Percentiles rank a stretch among this genome's conserved stretches.
Conservation (phyloP, 2,888 invertebrate species). For the Himalopsyche kuldschensis region DNA sequence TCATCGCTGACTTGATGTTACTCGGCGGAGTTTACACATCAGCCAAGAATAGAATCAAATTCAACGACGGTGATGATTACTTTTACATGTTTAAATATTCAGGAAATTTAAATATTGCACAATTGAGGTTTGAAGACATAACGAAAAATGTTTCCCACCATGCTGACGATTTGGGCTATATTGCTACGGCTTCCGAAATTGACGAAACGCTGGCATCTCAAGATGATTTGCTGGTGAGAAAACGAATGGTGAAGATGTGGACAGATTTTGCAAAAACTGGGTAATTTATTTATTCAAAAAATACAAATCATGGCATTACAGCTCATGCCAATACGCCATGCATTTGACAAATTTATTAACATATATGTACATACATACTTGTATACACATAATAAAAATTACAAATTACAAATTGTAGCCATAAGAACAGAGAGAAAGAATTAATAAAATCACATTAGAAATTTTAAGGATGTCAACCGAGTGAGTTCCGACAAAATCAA, state of each 20-base stretch:
- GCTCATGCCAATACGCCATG: too few relatives aligned
- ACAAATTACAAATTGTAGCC: too few relatives aligned
- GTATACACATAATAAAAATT: too few relatives aligned
- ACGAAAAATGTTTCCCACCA: constrained; percentile 5
- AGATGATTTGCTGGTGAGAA: constrained; percentile 49
- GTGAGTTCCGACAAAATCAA: too few relatives aligned
- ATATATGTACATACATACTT: too few relatives aligned
- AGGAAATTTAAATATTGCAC: background rate
- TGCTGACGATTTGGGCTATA: constrained; percentile 6
- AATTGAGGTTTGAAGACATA: background rate
- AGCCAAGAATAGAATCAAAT: constrained; percentile 7
- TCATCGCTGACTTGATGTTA: constrained; percentile 19
- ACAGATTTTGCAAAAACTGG: constrained; percentile 65
- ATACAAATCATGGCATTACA: too few relatives aligned
- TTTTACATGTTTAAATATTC: constrained; percentile 12
- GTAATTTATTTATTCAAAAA: constrained; percentile 48
- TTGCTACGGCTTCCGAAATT: background rate
- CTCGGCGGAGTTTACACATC: constrained; percentile 20
- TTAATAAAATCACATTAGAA: too few relatives aligned
- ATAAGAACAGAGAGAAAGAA: too few relatives aligned
- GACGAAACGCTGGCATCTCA: constrained; percentile 36
- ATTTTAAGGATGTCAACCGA: too few relatives aligned
- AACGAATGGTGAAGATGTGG: constrained; percentile 61
- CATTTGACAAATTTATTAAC: too few relatives aligned
- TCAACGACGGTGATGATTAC: background rate